phyloP scores from a whole-genome alignment of 2,888 invertebrate species.

The Clivina fossor region DNA sequence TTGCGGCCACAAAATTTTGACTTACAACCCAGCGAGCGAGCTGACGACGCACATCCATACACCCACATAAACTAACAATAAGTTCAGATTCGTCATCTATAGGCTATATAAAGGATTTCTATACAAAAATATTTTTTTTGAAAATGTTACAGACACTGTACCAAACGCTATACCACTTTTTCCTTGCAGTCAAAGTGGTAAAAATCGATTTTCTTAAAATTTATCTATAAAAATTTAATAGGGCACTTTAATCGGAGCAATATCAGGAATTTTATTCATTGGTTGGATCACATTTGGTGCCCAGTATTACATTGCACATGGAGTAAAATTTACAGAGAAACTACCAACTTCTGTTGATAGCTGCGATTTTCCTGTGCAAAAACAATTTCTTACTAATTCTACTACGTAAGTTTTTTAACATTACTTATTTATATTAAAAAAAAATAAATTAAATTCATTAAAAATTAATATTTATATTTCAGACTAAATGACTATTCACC shows the following conservation, averaged over 20 bases:
- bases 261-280: constrained; percentile 30
- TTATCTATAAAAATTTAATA: background rate
- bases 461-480: background rate
- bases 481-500: background rate
- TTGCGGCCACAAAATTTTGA: too few species aligned
- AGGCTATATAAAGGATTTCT: too few species aligned
- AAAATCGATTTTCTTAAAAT: background rate
- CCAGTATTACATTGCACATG: constrained; percentile 24
- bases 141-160: too few species aligned
- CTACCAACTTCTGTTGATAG: constrained; percentile 31
- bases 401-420: background rate
- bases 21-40: too few species aligned
- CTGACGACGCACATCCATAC: too few species aligned
- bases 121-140: too few species aligned
- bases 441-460: background rate
- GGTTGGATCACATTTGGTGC: constrained; percentile 33
- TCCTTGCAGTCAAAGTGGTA: too few species aligned
- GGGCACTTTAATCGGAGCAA: constrained; percentile 37
- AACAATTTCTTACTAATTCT: too few species aligned
- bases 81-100: too few species aligned
- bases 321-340: constrained; percentile 1
- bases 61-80: too few species aligned
- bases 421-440: background rate
- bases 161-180: too few species aligned
- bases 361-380: constrained; percentile 21